These are phyloP conservation scores for Oscheius sp. DNA, from an alignment of 1,140 invertebrate genomes.

Conservation along the genomic window DNA sequence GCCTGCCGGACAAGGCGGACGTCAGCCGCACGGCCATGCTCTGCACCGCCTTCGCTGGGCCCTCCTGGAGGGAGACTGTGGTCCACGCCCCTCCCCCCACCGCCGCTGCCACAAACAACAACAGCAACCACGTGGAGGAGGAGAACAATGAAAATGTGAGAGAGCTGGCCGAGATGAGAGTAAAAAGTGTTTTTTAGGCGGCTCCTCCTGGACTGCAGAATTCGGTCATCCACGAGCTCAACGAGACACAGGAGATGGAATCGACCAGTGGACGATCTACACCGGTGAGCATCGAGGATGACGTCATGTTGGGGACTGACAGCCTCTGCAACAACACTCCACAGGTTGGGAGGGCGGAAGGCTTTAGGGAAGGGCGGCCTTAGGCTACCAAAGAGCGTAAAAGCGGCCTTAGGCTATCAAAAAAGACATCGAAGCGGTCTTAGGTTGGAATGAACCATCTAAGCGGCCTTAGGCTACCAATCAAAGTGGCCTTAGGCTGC, in stretches of 20 bases:
- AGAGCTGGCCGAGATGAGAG: not conserved
- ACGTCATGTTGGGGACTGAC: not conserved
- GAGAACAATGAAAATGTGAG: too few species aligned
- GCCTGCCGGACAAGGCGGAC: constrained; percentile 30
- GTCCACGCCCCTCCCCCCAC: not conserved
- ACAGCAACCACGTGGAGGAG: too few species aligned
- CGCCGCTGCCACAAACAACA: too few species aligned
- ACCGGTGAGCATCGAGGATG: constrained; percentile 10
- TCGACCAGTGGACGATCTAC: constrained; percentile 1
- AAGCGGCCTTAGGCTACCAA: too few species aligned
- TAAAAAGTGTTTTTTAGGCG: not conserved
- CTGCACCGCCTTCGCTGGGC: not conserved
- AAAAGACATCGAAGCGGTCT: too few species aligned
- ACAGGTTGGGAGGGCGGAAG: too few species aligned
- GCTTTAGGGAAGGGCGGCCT: too few species aligned
- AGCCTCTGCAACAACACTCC: constrained; percentile 32
- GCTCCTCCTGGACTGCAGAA: not conserved
- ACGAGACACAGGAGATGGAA: not conserved
- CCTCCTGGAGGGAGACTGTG: constrained; percentile 13
- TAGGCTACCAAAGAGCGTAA: too few species aligned
- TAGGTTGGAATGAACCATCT: too few species aligned
- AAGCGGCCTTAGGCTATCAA: too few species aligned
- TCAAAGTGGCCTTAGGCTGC: too few species aligned
- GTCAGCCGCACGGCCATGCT: not conserved
- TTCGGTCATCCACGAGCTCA: not conserved